A percentile compares a stretch with the other conserved stretches of the same genome.
Evolutionary conservation across 2,888 invertebrate genomes (phyloP).

Genomic region (Serrognathus titanus): DNA sequence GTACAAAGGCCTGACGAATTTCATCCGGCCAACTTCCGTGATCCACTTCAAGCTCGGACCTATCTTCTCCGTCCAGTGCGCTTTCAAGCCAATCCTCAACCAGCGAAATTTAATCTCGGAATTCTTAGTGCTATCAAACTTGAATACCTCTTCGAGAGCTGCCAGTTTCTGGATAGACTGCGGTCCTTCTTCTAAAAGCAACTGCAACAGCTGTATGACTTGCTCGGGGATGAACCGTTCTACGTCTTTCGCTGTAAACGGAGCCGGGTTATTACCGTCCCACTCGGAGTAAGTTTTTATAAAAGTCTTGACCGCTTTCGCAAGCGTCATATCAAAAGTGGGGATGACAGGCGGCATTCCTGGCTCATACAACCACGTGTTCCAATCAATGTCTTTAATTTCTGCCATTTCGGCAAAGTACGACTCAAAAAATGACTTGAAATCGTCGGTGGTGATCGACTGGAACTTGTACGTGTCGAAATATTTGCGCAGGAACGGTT

Average conservation of each 20-base stretch:
- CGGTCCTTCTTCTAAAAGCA: slow-evolving; percentile 57
- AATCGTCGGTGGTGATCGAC: slow-evolving; percentile 79
- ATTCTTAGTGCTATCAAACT: slow-evolving; percentile 64
- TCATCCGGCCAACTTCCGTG: slow-evolving; percentile 85
- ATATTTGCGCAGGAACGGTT: slow-evolving; percentile 80
- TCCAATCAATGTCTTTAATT: slow-evolving; percentile 73
- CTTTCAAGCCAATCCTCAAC: slow-evolving; percentile 73
- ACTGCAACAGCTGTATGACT: slow-evolving; percentile 64
- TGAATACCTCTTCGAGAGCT: slow-evolving; percentile 62
- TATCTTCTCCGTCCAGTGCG: slow-evolving; percentile 65
- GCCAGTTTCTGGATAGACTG: slow-evolving; percentile 57
- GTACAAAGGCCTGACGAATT: slow-evolving; percentile 85
- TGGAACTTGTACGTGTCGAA: slow-evolving; percentile 74
- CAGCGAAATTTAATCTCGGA: slow-evolving; percentile 77
- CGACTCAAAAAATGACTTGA: slow-evolving; percentile 68
- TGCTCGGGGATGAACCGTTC: slow-evolving; percentile 61
- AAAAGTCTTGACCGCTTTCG: slow-evolving; percentile 58
- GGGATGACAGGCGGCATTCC: slow-evolving; percentile 91
- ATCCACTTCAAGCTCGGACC: slow-evolving; percentile 73
- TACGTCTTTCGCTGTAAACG: slow-evolving; percentile 54
- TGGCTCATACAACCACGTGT: slow-evolving; percentile 72
- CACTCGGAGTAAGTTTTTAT: slow-evolving; percentile 55
- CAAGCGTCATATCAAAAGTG: slow-evolving; percentile 67
- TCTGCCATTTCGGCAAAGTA: slow-evolving; percentile 62
- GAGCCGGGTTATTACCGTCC: slow-evolving; percentile 36